Base-by-base conservation (phyloP, 2,797 vertebrate species). In the Gallinago stenura region DNA sequence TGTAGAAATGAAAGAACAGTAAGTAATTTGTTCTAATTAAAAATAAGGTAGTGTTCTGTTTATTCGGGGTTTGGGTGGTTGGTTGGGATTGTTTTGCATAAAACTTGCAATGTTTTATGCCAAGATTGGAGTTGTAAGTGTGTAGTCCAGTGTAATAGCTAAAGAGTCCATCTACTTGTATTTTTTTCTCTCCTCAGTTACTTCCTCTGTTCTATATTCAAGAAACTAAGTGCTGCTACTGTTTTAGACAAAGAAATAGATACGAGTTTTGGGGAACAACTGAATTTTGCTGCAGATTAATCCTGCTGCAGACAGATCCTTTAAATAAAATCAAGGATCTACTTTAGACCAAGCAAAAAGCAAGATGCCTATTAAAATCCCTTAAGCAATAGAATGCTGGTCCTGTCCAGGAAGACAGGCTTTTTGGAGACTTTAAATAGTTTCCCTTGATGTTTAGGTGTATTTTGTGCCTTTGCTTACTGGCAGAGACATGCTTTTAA, bases 1-100 rank as follows among this genome's bases (percentile, higher is more conserved):
- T 71, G 99, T 99, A 64, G 99, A 99, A 98, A 99, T 99, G 98
- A 99, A 99, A 97, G 99, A 99, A 89, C 99, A 99, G 99, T 99
- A 96, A 99, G 99, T 99, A 94, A 39, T 11, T 13, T 7, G 0
- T 65, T 83, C 21, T 17, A 64, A 24, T 79, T 1, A n/a, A 19
- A 64, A 84, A 3, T 22, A 57, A 68, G 3, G 4, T 9, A 10
- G n/a, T 20, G 1, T 25, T 81, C 20, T 62, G 1, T 43, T 78
- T 37, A 11, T 25, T 61, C 22, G 18, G 15, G 31, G 28, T 50
- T 61, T 24, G 16, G 6, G 20, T 2, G 9, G 1, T 9, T 4
- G 4, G 0, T 46, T 75, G 8, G 31, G 6, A 15, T 5, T 6
- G 19, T 39, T 72, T 45, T 77, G 10, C 17, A 26, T 65, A 15